A percentile compares a stretch with the other conserved stretches of the same genome.
These are phyloP conservation scores for Lasioglossum malachurum DNA, from an alignment of 2,888 invertebrate genomes.

Conservation along the genomic window DNA sequence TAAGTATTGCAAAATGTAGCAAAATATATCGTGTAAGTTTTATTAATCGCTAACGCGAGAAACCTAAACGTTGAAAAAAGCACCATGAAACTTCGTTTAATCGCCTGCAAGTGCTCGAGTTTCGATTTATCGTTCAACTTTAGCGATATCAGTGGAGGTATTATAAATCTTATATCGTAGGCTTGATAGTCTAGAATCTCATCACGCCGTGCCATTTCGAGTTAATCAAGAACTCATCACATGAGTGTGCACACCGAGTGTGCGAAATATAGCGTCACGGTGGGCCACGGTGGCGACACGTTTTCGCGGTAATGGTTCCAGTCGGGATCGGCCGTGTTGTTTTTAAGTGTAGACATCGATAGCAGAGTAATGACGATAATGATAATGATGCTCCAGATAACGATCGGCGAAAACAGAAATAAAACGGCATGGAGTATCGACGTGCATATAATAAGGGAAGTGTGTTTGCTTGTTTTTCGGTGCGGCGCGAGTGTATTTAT, in stretches of 20 bases:
- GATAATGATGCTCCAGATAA: slow-evolving; percentile 49
- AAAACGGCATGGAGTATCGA: slow-evolving; percentile 29
- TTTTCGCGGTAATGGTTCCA: slow-evolving; percentile 41
- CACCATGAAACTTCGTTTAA: neutral
- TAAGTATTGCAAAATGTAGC: neutral
- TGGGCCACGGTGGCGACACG: slow-evolving; percentile 30
- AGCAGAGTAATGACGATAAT: slow-evolving; percentile 47
- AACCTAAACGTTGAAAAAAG: neutral
- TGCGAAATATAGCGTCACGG: neutral
- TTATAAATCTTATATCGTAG: neutral
- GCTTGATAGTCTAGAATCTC: neutral
- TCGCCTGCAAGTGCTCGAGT: neutral
- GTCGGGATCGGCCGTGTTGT: slow-evolving; percentile 14
- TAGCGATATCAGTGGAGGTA: neutral
- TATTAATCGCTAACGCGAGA: neutral
- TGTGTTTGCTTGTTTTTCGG: slow-evolving; percentile 42
- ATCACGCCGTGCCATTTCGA: neutral
- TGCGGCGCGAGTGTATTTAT: slow-evolving; percentile 37
- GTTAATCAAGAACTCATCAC: neutral
- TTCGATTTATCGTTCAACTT: neutral
- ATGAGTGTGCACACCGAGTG: neutral
- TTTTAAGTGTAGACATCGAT: slow-evolving; percentile 29
- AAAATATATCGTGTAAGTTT: neutral
- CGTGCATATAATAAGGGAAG: slow-evolving; percentile 42
- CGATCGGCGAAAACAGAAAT: slow-evolving; percentile 47